Evolutionary conservation across 2,113 vertebrate genomes (phyloP).

Genomic region (Pavo muticus): DNA sequence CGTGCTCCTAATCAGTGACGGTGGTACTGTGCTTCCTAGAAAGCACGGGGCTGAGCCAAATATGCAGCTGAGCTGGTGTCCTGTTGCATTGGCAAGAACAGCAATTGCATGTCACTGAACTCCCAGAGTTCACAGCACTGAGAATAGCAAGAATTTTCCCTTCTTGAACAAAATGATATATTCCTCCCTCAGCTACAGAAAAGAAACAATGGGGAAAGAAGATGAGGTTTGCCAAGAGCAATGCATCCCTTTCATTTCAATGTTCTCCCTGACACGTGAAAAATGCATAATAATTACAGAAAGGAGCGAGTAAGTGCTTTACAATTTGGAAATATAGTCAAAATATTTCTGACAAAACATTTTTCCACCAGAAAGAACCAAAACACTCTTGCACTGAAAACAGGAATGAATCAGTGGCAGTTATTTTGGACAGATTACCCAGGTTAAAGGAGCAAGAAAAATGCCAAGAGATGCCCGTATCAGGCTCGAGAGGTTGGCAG

Average conservation of each 20-base stretch:
- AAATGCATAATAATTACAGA: constrained; percentile 47
- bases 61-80: constrained; percentile 39
- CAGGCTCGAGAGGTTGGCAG: not conserved
- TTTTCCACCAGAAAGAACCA: constrained; percentile 15
- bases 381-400: constrained; percentile 30
- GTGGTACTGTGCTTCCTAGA: constrained; percentile 52
- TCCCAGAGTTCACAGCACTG: not conserved
- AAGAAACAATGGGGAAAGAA: constrained; percentile 44
- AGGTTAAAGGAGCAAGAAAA: not conserved
- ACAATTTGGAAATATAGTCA: constrained; percentile 43
- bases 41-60: constrained; percentile 47
- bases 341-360: constrained; percentile 59
- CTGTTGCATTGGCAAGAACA: constrained; percentile 51
- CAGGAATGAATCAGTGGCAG: not conserved
- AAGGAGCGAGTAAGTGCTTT: not conserved
- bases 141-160: constrained; percentile 16
- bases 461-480: not conserved
- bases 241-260: constrained; percentile 47
- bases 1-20: not conserved
- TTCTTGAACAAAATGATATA: constrained; percentile 40
- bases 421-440: not conserved
- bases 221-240: constrained; percentile 55
- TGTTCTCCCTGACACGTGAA: constrained; percentile 25
- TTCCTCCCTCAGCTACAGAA: not conserved
- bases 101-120: not conserved